These are phyloP conservation scores for Hyperopisus bebe DNA, from an alignment of 2,113 vertebrate genomes.

Conservation along the genomic window DNA sequence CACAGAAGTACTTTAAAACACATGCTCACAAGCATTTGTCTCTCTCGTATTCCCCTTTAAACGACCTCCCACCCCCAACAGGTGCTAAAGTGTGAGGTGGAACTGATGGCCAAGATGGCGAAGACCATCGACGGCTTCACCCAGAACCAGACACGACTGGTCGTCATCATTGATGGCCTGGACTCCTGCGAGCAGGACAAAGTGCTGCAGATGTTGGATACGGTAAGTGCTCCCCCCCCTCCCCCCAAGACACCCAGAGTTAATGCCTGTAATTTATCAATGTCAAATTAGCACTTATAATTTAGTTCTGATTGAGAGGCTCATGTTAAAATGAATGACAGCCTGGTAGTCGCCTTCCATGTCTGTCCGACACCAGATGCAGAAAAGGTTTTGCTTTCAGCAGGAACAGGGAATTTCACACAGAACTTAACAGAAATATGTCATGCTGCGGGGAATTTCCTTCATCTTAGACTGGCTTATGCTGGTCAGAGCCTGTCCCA, in stretches of 20 bases:
- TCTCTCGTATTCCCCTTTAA: background rate
- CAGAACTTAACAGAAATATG: background rate
- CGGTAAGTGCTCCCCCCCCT: conserved; percentile 60
- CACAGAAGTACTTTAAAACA: background rate
- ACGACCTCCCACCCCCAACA: conserved; percentile 32
- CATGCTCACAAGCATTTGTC: no score
- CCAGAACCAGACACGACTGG: conserved; percentile 90
- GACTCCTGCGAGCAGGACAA: conserved; percentile 98
- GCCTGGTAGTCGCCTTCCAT: background rate
- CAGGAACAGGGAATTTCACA: background rate
- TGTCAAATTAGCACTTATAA: background rate
- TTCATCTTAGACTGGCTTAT: background rate
- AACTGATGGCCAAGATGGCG: conserved; percentile 94
- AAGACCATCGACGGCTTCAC: conserved; percentile 95
- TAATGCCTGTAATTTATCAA: background rate
- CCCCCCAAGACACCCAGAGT: background rate
- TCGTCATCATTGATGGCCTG: conserved; percentile 90
- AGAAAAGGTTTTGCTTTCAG: background rate
- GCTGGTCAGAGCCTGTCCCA: background rate
- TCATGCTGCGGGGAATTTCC: background rate
- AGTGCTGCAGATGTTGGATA: conserved; percentile 97
- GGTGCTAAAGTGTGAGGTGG: conserved; percentile 94
- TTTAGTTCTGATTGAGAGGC: background rate
- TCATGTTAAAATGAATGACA: background rate
- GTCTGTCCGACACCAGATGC: background rate